phyloP scores from a whole-genome alignment of 2,888 invertebrate genomes.

The Cheilosia vulpina region DNA sequence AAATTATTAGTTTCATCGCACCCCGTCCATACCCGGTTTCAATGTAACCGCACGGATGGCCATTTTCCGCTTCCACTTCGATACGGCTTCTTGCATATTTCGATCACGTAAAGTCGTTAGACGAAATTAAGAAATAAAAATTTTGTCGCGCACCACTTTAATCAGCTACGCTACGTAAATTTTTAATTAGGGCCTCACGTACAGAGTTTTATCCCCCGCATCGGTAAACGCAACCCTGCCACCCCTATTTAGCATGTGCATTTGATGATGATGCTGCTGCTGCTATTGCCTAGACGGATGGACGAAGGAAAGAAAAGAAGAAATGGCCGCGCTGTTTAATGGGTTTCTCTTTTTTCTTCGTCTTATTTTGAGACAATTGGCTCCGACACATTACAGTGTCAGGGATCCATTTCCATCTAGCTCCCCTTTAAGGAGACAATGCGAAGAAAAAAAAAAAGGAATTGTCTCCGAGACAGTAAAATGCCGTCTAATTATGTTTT shows the following conservation, averaged over 20 bases:
- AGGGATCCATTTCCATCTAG: constrained; percentile 58
- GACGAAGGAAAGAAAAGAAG: constrained; percentile 7
- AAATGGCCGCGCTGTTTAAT: constrained; percentile 40
- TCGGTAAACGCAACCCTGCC: constrained; percentile 31
- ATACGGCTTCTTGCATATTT: constrained; percentile 69
- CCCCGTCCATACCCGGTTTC: not conserved
- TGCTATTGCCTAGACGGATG: constrained; percentile 6
- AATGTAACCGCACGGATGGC: constrained; percentile 21
- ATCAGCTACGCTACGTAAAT: constrained; percentile 75
- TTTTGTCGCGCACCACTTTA: constrained; percentile 75
- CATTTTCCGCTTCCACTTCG: constrained; percentile 33
- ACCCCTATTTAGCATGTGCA: constrained; percentile 72
- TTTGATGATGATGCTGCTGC: constrained; percentile 31
- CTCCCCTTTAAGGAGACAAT: not conserved
- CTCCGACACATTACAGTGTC: constrained; percentile 60
- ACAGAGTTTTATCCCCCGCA: constrained; percentile 7
- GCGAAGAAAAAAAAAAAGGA: constrained; percentile 13
- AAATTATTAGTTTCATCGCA: constrained; percentile 62
- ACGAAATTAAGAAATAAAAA: constrained; percentile 75
- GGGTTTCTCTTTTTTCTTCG: constrained; percentile 4
- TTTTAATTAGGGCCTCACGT: constrained; percentile 74
- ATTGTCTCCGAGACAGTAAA: constrained; percentile 69
- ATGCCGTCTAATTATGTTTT: constrained; percentile 75
- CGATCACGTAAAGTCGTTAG: constrained; percentile 75
- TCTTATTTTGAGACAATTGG: constrained; percentile 61